A percentile compares a stretch with the other conserved stretches of the same genome.
These are phyloP conservation scores for Zhuqinia jingwanae DNA, from an alignment of 2,888 invertebrate species.

Conservation along the genomic window DNA sequence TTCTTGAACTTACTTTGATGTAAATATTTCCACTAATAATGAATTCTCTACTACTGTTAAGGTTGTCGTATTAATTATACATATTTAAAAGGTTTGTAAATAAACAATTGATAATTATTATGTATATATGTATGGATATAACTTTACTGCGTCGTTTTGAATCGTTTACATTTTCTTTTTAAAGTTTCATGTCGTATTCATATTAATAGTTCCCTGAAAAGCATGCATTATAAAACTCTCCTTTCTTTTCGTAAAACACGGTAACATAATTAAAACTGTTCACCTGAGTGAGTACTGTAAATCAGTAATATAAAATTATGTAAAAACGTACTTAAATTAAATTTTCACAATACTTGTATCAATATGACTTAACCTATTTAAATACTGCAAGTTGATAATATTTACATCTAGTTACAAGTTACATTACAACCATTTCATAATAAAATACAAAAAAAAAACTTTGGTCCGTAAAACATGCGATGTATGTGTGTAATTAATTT, in stretches of 20 bases:
- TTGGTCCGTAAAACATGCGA: conserved; percentile 70
- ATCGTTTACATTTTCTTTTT: conserved; percentile 29
- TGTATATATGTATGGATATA: too few species aligned
- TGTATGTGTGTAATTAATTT: conserved; percentile 1
- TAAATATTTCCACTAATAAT: too few species aligned
- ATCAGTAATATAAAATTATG: conserved; percentile 50
- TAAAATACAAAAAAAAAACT: conserved; percentile 75
- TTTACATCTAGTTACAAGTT: conserved; percentile 74
- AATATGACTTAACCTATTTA: conserved; percentile 39
- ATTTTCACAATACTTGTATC: conserved; percentile 2
- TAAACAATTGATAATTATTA: too few species aligned
- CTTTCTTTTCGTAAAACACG: conserved; percentile 50
- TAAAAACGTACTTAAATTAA: neutral
- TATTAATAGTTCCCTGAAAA: conserved; percentile 62
- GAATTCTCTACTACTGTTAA: too few species aligned
- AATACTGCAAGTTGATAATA: conserved; percentile 64
- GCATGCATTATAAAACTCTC: conserved; percentile 47
- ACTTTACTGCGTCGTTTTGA: conserved; percentile 18
- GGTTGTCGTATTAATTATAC: too few species aligned
- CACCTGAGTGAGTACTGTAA: conserved; percentile 72
- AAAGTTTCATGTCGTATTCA: neutral
- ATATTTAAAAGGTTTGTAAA: too few species aligned
- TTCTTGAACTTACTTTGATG: too few species aligned
- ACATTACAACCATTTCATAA: conserved; percentile 74
- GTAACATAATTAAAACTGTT: conserved; percentile 74